Conservation (phyloP, 2,797 vertebrate species). For the Sternarchorhynchus goeldii region DNA sequence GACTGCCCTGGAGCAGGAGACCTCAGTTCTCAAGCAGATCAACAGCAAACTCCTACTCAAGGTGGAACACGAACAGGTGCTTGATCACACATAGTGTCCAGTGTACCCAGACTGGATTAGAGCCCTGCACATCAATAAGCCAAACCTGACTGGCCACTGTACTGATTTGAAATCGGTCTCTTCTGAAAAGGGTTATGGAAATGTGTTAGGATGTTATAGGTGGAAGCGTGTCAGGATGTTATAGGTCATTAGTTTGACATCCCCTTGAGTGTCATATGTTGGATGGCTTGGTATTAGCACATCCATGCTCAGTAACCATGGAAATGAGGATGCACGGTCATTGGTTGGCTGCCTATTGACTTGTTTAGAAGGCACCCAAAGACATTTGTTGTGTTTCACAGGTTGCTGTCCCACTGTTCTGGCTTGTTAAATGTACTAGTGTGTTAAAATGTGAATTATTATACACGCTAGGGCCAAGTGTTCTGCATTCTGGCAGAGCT, state of each 20-base stretch:
- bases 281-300: neutral
- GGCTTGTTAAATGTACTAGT: constrained; percentile 14
- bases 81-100: constrained; percentile 10
- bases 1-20: constrained; percentile 70
- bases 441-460: constrained; percentile 10
- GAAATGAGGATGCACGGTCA: neutral
- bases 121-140: too few species aligned
- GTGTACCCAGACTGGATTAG: too few species aligned
- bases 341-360: neutral
- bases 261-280: neutral
- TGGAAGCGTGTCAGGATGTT: too few species aligned
- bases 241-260: too few species aligned
- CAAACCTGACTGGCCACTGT: too few species aligned
- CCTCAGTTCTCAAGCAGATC: constrained; percentile 70
- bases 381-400: constrained; percentile 22
- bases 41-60: constrained; percentile 75
- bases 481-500: constrained; percentile 17
- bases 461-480: constrained; percentile 5
- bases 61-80: constrained; percentile 80
- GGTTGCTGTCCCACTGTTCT: constrained; percentile 3
- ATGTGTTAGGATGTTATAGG: too few species aligned
- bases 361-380: neutral
- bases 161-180: too few species aligned
- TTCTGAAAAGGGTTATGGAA: too few species aligned
- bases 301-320: neutral